Conservation (phyloP, 2,113 vertebrate genomes). For the Diglossa brunneiventris region DNA sequence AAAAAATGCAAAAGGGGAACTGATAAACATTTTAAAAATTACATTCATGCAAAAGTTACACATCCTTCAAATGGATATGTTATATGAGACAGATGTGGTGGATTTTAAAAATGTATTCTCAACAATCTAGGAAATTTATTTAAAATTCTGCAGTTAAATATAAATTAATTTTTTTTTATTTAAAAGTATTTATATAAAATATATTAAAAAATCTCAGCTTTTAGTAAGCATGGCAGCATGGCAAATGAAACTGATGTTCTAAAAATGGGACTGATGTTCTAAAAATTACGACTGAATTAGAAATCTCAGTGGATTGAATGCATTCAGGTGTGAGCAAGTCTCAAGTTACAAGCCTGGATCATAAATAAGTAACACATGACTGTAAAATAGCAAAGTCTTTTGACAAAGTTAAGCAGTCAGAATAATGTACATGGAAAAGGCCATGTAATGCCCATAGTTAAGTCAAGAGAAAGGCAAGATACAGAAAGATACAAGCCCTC, state of each 20-base stretch:
- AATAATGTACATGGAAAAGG: background rate
- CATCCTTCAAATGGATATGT: background rate
- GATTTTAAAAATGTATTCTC: background rate
- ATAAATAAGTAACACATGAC: background rate
- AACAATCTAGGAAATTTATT: background rate
- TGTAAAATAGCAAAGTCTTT: background rate
- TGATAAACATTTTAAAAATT: background rate
- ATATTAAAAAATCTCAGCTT: rapidly evolving
- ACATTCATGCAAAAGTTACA: background rate
- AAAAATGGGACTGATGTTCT: background rate
- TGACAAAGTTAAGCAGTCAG: background rate
- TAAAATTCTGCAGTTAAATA: background rate
- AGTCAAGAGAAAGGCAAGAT: background rate
- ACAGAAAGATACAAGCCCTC: background rate
- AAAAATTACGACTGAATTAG: background rate
- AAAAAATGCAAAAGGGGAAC: background rate
- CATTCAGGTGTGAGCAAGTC: background rate
- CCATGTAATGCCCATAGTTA: background rate
- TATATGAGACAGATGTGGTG: background rate
- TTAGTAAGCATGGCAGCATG: background rate
- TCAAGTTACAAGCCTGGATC: background rate
- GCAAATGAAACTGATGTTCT: background rate
- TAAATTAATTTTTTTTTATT: background rate
- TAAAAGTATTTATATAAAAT: background rate
- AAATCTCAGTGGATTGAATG: background rate